phyloP scores from a whole-genome alignment of 2,797 vertebrate species.

The Tapera naevia region DNA sequence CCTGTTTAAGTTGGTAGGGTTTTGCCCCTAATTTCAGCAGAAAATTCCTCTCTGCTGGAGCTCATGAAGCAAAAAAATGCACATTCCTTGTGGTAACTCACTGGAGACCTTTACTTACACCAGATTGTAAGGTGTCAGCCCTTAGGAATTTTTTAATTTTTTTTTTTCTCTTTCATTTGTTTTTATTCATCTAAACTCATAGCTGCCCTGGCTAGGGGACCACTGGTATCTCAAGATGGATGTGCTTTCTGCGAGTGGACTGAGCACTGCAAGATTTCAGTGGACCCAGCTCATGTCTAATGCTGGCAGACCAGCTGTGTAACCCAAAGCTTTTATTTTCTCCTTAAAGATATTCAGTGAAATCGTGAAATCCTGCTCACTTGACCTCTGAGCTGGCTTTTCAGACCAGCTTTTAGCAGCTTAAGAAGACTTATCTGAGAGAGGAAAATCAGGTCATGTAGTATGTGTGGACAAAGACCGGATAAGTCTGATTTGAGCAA shows the following conservation, averaged over 20 bases:
- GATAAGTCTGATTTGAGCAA: constrained; percentile 15
- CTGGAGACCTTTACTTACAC: background rate
- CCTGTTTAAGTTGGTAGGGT: background rate
- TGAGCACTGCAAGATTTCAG: background rate
- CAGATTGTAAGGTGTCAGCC: background rate
- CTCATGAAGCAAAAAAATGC: background rate
- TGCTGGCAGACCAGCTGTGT: background rate
- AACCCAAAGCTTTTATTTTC: constrained; percentile 32
- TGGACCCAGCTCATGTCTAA: background rate
- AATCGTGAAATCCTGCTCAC: constrained; percentile 35
- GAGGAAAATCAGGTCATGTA: constrained; percentile 48
- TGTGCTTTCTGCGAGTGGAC: background rate
- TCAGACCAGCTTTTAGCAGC: constrained; percentile 58
- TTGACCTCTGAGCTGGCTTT: constrained; percentile 60
- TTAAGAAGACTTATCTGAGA: constrained; percentile 37
- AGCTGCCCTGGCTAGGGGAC: background rate
- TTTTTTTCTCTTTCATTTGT: background rate
- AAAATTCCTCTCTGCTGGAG: background rate
- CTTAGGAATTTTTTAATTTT: background rate
- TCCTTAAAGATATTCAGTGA: constrained; percentile 19
- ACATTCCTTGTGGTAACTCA: background rate
- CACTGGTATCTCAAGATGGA: background rate
- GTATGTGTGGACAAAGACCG: constrained; percentile 25
- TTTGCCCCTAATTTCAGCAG: background rate
- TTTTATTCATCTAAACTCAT: background rate